These are phyloP conservation scores for Natator depressus DNA, from an alignment of 2,113 vertebrate species.

Conservation along the genomic window DNA sequence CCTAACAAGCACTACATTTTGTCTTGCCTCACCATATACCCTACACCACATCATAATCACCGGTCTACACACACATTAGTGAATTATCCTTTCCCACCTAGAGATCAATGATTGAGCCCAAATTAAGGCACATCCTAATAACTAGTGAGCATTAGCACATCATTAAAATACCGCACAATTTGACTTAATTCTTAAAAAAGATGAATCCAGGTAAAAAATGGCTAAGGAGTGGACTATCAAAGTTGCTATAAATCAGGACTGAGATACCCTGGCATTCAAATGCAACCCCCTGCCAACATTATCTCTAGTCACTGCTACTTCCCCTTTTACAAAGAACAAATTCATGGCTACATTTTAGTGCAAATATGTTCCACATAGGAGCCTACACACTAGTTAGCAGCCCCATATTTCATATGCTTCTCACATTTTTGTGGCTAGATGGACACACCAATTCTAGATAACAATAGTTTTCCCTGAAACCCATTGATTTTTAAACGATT, in stretches of 20 bases:
- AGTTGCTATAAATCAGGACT: not conserved
- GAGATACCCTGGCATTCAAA: not conserved
- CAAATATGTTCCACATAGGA: not conserved
- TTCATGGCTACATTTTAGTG: not conserved
- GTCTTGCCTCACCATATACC: not conserved
- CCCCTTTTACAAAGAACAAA: not conserved
- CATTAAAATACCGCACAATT: not conserved
- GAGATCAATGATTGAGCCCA: not conserved
- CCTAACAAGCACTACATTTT: not conserved
- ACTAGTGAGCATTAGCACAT: not conserved
- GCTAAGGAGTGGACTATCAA: not conserved
- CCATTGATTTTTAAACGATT: no score
- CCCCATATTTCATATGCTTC: accelerated
- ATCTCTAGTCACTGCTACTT: not conserved
- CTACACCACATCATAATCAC: not conserved
- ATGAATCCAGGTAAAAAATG: not conserved
- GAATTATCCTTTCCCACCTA: not conserved
- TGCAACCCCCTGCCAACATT: not conserved
- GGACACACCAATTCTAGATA: not conserved
- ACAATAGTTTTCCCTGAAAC: not conserved
- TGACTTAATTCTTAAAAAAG: not conserved
- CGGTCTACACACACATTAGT: not conserved
- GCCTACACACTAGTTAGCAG: not conserved
- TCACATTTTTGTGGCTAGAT: not conserved
- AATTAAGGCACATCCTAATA: not conserved